Conservation (phyloP, 2,888 invertebrate species). For the Lucinisca nassula region DNA sequence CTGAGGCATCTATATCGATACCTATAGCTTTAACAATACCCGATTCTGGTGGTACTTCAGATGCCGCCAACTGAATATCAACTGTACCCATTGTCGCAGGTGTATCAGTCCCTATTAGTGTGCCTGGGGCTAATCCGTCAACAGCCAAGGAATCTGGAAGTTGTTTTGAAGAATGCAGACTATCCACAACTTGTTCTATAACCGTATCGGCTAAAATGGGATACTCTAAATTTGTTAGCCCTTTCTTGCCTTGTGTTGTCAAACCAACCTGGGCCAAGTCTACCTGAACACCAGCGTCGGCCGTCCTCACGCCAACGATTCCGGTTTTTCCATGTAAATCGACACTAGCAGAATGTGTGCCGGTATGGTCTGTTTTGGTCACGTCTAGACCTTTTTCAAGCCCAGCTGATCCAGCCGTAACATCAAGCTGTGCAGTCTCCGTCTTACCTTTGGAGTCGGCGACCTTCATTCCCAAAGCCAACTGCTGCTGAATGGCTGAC, state of each 20-base stretch:
- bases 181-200: no score
- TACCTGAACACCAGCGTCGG: not conserved
- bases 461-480: not conserved
- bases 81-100: no score
- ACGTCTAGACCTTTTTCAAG: not conserved
- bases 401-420: not conserved
- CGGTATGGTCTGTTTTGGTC: not conserved
- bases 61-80: no score
- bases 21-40: no score
- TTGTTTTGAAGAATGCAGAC: no score
- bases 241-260: not conserved
- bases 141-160: no score
- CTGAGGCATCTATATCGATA: no score
- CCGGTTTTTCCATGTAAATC: not conserved
- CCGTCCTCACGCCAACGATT: not conserved
- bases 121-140: no score
- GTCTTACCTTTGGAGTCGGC: not conserved
- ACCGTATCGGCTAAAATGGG: no score
- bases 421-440: not conserved
- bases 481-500: not conserved
- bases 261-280: not conserved
- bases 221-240: no score
- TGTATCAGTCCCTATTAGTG: no score
- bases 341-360: not conserved
- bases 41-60: no score